These are phyloP conservation scores for Gavialis gangeticus DNA, from an alignment of 2,113 vertebrate genomes.

Conservation along the genomic window DNA sequence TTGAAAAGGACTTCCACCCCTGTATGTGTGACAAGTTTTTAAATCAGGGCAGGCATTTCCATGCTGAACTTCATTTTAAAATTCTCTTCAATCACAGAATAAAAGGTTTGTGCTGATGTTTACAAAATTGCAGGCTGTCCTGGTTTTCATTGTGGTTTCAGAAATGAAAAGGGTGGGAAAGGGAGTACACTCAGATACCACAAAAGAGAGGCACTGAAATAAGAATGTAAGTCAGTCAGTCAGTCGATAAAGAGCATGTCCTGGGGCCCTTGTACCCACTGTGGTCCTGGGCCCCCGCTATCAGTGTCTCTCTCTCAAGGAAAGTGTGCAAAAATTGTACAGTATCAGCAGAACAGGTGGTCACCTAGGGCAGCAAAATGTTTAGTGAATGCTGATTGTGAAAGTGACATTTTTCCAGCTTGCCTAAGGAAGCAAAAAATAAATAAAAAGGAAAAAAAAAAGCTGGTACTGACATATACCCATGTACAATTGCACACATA, in stretches of 20 bases:
- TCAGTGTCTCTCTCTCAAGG: not conserved
- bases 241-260: not conserved
- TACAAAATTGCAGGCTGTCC: not conserved
- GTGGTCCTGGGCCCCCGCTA: not conserved
- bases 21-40: not conserved
- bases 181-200: not conserved
- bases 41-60: not conserved
- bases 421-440: constrained; percentile 51
- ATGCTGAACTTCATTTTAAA: not conserved
- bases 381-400: not conserved
- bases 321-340: not conserved
- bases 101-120: not conserved
- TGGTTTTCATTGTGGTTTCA: not conserved
- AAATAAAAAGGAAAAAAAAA: not conserved
- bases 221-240: not conserved
- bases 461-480: constrained; percentile 34
- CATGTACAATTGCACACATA: not conserved
- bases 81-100: not conserved
- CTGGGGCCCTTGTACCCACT: not conserved
- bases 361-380: constrained; percentile 22
- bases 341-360: not conserved
- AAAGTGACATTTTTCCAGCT: constrained; percentile 57
- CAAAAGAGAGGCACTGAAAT: not conserved
- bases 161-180: not conserved
- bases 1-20: not conserved